These are phyloP conservation scores for Odobenus rosmarus DNA, from an alignment of 2,113 vertebrate genomes.

Conservation along the genomic window DNA sequence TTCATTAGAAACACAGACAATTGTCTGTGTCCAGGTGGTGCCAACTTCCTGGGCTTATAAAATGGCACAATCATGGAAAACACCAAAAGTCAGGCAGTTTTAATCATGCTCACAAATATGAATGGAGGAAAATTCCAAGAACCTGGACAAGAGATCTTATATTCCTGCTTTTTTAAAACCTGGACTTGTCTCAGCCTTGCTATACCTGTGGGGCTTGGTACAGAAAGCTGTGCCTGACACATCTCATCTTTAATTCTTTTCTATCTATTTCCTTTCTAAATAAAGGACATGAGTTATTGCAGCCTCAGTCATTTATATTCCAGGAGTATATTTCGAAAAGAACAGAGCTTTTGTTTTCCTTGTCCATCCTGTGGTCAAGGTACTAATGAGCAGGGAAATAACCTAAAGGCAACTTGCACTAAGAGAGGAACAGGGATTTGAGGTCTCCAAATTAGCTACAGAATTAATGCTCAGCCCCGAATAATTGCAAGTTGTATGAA, in stretches of 20 bases:
- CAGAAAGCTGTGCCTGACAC: constrained; percentile 28
- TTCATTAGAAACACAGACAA: background rate
- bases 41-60: constrained; percentile 3
- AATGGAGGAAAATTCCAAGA: constrained; percentile 20
- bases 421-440: background rate
- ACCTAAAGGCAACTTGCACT: constrained; percentile 18
- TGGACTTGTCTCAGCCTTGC: constrained; percentile 10
- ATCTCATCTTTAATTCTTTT: constrained; percentile 60
- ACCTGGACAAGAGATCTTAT: background rate
- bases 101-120: background rate
- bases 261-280: constrained; percentile 58
- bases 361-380: background rate
- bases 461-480: background rate
- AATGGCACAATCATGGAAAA: background rate
- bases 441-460: constrained; percentile 14
- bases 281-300: background rate
- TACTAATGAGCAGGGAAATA: constrained; percentile 38
- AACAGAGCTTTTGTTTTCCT: constrained; percentile 44
- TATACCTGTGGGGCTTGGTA: constrained; percentile 24
- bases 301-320: constrained; percentile 49
- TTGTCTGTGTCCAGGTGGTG: background rate
- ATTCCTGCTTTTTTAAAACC: constrained; percentile 30
- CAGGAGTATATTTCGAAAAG: constrained; percentile 30
- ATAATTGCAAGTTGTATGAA: constrained; percentile 28
- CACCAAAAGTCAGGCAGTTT: background rate